Base-by-base conservation (phyloP, 2,113 vertebrate species). In the Gulo gulo region DNA sequence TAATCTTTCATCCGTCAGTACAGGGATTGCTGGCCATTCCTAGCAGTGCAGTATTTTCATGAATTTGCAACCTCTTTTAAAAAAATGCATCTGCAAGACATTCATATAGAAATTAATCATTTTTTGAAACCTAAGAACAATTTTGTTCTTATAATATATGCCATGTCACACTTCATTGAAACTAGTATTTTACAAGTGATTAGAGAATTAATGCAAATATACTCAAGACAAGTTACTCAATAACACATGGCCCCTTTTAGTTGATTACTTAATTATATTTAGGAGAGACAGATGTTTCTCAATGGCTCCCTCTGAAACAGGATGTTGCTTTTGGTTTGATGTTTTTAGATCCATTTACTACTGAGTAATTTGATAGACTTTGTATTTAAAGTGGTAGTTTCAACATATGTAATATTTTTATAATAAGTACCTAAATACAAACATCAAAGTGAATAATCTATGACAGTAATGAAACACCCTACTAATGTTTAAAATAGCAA, bases 211-310 rank as follows among this genome's bases (percentile, higher is more conserved):
- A 91, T 95, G 50, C 57, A 92, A 93, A 95, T 95, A 90, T 71
- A 47, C 57, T 67, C n/a, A 61, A 29, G n/a, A 47, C 16, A 10
- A 67, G 29, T 76, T 59, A 81, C 47, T 97, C 85, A 97, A 39
- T 86, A 90, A 34, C 10, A 47, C 73, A 85, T 86, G 36, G 16
- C 15, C 36, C 26, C 59, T 59, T 69, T 92, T 81, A 86, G 20
- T 10, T 96, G 85, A 90, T 93, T 86, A 69, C 14, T 52, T 93
- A 90, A 90, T 93, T 86, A 90, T 29, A 52, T 88, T 86, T 88
- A 69, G 42, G 23, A 93, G 85, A 96, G 29, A 24, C 73, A 86
- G 65, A 76, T 95, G 47, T 86, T 90, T 89, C 86, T 52, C 50
- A 67, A 55, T 82, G 9, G 61, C 11, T 76, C 2, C 74, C 13